These are phyloP conservation scores for Ornithorhynchus anatinus DNA, from an alignment of 2,113 vertebrate genomes.

Conservation along the genomic window DNA sequence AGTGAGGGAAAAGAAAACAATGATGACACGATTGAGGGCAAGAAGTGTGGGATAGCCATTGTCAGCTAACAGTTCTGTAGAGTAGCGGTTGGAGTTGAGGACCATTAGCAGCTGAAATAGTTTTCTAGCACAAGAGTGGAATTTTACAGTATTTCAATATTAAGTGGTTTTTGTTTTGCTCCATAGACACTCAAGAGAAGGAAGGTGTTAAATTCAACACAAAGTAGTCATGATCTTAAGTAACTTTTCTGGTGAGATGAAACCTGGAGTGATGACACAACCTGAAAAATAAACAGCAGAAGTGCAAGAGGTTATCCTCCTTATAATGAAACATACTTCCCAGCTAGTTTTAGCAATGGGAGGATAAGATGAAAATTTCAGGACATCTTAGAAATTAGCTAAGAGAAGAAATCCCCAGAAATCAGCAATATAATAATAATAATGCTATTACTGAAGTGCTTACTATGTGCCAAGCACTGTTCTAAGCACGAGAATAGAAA, in stretches of 20 bases:
- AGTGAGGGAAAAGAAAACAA: neutral
- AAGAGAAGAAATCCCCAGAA: too few relatives aligned
- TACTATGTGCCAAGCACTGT: too few relatives aligned
- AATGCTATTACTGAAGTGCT: too few relatives aligned
- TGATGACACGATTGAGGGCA: neutral
- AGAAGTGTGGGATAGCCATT: neutral
- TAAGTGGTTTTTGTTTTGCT: neutral
- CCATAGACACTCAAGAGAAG: neutral
- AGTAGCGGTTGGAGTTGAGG: too few relatives aligned
- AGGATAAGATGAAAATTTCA: neutral
- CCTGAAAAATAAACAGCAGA: neutral
- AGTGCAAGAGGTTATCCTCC: rapidly evolving
- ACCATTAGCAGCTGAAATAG: too few relatives aligned
- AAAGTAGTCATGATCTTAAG: neutral
- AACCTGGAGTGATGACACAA: neutral
- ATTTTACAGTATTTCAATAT: neutral
- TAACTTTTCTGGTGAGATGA: neutral
- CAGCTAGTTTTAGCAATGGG: neutral
- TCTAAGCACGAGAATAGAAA: too few relatives aligned
- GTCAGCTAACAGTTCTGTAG: too few relatives aligned
- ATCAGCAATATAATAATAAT: too few relatives aligned
- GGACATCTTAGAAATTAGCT: neutral
- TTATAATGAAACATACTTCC: neutral
- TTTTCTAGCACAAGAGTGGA: neutral
- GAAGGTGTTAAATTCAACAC: neutral